These are phyloP conservation scores for Cheilosia impressa DNA, from an alignment of 2,888 invertebrate genomes.

Conservation along the genomic window DNA sequence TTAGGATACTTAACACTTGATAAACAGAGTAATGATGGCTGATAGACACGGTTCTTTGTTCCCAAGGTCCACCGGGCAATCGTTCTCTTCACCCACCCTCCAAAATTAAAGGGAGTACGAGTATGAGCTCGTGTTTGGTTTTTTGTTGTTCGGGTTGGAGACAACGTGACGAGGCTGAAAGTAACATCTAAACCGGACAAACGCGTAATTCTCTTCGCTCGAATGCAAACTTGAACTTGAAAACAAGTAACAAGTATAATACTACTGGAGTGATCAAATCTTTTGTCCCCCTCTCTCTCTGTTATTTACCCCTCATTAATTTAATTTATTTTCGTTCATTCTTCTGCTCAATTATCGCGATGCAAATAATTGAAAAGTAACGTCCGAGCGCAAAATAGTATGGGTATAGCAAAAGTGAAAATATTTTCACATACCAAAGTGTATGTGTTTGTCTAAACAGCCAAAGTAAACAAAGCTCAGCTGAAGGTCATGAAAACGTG, in stretches of 20 bases:
- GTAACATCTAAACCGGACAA: conserved; percentile 18
- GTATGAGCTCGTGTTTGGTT: not conserved
- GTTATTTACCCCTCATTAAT: conserved; percentile 14
- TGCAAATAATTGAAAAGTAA: conserved; percentile 43
- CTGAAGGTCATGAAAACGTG: conserved; percentile 23
- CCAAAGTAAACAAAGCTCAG: conserved; percentile 5
- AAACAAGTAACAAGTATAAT: conserved; percentile 18
- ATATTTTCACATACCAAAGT: conserved; percentile 2
- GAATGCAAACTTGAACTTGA: conserved; percentile 51
- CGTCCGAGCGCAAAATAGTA: not conserved
- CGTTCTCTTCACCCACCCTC: not conserved
- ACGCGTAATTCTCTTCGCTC: conserved; percentile 32
- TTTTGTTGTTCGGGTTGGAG: not conserved
- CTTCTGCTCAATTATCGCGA: conserved; percentile 37
- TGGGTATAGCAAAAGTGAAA: conserved; percentile 29
- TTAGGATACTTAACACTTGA: conserved; percentile 15
- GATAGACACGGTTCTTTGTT: too few relatives aligned
- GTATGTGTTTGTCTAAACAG: not conserved
- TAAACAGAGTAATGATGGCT: conserved; percentile 20
- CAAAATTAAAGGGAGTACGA: not conserved
- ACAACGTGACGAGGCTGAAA: not conserved
- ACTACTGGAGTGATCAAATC: not conserved
- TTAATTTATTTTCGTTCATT: conserved; percentile 9
- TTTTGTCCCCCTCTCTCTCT: not conserved
- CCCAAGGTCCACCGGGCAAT: not conserved